A percentile compares a stretch with the other conserved stretches of the same genome.
Evolutionary conservation across 1,140 invertebrate genomes (phyloP).

Genomic region (Lerema accius): DNA sequence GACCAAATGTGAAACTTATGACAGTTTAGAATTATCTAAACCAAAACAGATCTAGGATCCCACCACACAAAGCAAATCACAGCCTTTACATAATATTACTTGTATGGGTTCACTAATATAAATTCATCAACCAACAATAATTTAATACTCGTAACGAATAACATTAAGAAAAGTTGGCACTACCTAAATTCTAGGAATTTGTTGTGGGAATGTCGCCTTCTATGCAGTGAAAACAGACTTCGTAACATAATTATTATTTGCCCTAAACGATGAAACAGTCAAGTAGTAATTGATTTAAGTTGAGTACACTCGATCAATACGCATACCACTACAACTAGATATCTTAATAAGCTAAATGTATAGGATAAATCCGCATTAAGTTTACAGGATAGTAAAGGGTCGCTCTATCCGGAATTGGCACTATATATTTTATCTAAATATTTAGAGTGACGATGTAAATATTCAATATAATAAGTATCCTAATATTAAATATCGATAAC

Average conservation of each 20-base stretch:
- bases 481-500: constrained; percentile 67
- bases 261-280: constrained; percentile 16
- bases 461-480: constrained; percentile 65
- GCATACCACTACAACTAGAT: constrained; percentile 63
- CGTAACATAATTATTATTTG: constrained; percentile 17
- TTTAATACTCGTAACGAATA: constrained; percentile 32
- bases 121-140: constrained; percentile 41
- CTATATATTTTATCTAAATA: constrained; percentile 68
- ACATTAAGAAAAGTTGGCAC: constrained; percentile 58
- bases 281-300: constrained; percentile 27
- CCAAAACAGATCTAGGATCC: constrained; percentile 62
- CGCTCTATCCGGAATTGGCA: constrained; percentile 65
- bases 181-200: constrained; percentile 18
- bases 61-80: constrained; percentile 73
- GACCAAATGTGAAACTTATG: constrained; percentile 9
- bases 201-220: background rate
- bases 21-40: constrained; percentile 37
- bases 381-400: constrained; percentile 59
- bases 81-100: constrained; percentile 67
- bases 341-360: constrained; percentile 59
- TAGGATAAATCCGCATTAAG: constrained; percentile 54
- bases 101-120: constrained; percentile 24
- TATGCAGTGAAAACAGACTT: background rate
- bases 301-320: constrained; percentile 35
- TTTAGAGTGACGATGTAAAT: constrained; percentile 69